Percentiles rank a stretch among this genome's conserved stretches.
Evolutionary conservation across 2,888 invertebrate species (phyloP).

Genomic region (Linnaemya tessellans): DNA sequence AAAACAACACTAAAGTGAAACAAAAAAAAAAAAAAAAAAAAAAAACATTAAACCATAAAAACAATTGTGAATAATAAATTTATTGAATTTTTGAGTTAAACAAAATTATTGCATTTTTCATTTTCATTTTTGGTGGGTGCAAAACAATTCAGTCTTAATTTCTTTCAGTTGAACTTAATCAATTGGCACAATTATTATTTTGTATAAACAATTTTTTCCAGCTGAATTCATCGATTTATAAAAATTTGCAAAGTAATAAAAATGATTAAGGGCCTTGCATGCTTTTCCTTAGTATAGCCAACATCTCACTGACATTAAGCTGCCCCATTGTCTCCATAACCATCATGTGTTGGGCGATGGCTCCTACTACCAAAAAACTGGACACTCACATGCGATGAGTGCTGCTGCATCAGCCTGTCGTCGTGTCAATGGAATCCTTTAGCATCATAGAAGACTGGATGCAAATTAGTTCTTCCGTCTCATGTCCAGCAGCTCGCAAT

Average conservation of each 20-base stretch:
- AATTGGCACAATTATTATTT: slow-evolving; percentile 53
- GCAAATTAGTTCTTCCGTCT: too few species aligned
- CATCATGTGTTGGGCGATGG: too few species aligned
- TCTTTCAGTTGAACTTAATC: slow-evolving; percentile 1
- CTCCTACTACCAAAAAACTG: too few species aligned
- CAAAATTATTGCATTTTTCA: slow-evolving; percentile 69
- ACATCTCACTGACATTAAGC: too few species aligned
- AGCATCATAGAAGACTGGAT: too few species aligned
- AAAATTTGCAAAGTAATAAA: not conserved
- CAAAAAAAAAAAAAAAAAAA: slow-evolving; percentile 28
- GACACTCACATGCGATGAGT: too few species aligned
- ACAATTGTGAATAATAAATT: slow-evolving; percentile 71
- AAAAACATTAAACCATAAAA: slow-evolving; percentile 57
- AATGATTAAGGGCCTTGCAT: not conserved
- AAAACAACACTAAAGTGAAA: slow-evolving; percentile 27
- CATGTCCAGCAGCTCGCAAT: too few species aligned
- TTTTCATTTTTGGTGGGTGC: slow-evolving; percentile 55
- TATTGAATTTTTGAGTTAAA: slow-evolving; percentile 72
- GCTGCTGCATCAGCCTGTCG: too few species aligned
- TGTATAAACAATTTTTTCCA: not conserved
- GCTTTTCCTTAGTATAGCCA: too few species aligned
- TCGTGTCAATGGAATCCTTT: too few species aligned
- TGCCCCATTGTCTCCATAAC: too few species aligned
- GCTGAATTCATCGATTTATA: not conserved
- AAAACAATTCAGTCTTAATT: not conserved